Base-by-base conservation (phyloP, 1,140 invertebrate genomes). In the Artemia franciscana region DNA sequence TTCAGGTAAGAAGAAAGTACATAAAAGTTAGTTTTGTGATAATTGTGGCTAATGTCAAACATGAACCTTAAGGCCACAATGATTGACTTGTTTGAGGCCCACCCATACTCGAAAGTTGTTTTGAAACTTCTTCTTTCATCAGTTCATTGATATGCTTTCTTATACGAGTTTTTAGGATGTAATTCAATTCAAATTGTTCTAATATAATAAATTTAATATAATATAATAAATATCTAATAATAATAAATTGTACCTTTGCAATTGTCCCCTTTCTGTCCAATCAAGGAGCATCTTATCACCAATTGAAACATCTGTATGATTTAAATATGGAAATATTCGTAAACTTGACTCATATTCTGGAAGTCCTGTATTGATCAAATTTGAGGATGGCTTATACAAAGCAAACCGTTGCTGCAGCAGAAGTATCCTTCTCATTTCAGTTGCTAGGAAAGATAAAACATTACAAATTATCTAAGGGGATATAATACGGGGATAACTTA, bases 301-400 rank as follows among this genome's bases (percentile, higher is more conserved):
- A 24, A 67, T 57, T 26, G 67, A 62, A 9, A 65, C 63, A 12
- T 68, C 65, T 9, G 28, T 28, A 9, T 26, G 26, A 15, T 65
- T 60, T 9, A 24, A 25, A 18, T 60, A 51, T 24, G 60, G 59
- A 25, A 24, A 60, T 23, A 39, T 26, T 39, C 58, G 60, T 27
- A 64, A 58, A n/a, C 62, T 58, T 24, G 57, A 57, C 12, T 63
- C 64, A 28, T 66, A 67, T 25, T 68, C 67, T 27, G 66, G 62
- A 5, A 68, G 66, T 1, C 67, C 67, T 1, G 67, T 68, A 60
- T 68, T 68, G 65, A 68, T 68, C 30, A 68, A 65, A 23, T 64
- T 64, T n/a, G 61, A 59, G n/a, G 65, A 62, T 3, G 65, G 66
- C n/a, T 63, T 58, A 62, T 67, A 60, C 15, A 68, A 57, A n/a